Conservation (phyloP, 2,113 vertebrate genomes). For the Carassius gibelio region DNA sequence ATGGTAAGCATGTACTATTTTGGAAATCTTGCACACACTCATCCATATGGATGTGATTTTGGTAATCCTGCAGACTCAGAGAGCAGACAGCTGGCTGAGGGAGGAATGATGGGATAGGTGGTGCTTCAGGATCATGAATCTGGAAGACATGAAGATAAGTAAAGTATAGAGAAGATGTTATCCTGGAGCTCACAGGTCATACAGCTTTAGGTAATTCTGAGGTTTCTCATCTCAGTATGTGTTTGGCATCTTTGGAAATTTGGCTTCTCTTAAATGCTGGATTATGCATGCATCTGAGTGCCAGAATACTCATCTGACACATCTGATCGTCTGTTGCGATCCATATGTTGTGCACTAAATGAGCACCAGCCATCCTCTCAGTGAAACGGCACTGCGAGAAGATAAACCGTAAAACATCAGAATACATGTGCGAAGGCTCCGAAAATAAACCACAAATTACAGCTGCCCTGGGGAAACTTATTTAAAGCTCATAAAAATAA, state of each 20-base stretch:
- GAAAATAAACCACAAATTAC: slow-evolving; percentile 82
- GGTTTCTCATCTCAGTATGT: background rate
- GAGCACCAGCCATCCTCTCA: background rate
- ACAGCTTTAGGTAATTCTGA: background rate
- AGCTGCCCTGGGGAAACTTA: slow-evolving; percentile 81
- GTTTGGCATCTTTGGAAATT: background rate
- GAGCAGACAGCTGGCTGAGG: slow-evolving; percentile 62
- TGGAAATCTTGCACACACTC: background rate
- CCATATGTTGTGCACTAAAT: background rate
- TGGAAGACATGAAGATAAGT: background rate
- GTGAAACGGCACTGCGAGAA: slow-evolving; percentile 47
- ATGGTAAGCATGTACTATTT: background rate
- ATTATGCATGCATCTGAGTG: background rate
- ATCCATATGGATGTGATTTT: slow-evolving; percentile 70
- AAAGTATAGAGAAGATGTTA: background rate
- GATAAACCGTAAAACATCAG: slow-evolving; percentile 33
- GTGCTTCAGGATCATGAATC: background rate
- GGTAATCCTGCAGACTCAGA: slow-evolving; percentile 62
- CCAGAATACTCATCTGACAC: slow-evolving; percentile 13
- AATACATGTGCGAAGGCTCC: slow-evolving; percentile 59
- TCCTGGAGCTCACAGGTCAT: background rate
- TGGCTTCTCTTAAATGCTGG: slow-evolving; percentile 14
- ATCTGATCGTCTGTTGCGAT: slow-evolving; percentile 1
- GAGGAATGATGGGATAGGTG: slow-evolving; percentile 4
- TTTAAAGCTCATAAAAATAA: slow-evolving; percentile 85